Conservation (phyloP, 2,113 vertebrate species). For the Sciurus niger region DNA sequence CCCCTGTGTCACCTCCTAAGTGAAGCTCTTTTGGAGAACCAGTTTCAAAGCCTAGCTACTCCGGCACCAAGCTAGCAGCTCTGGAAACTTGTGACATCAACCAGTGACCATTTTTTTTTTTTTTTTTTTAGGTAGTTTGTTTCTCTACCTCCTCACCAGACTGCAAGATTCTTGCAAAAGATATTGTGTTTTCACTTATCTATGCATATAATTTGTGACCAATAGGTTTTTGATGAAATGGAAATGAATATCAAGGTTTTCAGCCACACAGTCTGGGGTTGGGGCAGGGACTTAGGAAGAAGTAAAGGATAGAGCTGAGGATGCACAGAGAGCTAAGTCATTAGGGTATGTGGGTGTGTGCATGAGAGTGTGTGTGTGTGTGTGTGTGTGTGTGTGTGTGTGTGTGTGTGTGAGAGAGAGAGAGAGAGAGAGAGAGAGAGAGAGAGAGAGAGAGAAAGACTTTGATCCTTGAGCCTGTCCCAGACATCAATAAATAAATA, state of each 20-base stretch:
- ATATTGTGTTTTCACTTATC: neutral
- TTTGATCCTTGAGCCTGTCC: neutral
- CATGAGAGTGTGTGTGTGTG: neutral
- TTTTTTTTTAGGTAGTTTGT: neutral
- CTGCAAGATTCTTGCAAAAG: neutral
- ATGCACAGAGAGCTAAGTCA: neutral
- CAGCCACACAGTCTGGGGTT: neutral
- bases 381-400: neutral
- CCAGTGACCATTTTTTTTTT: neutral
- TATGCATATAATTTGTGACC: slow-evolving; percentile 28
- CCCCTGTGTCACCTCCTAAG: neutral
- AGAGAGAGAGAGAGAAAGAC: neutral
- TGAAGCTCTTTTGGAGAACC: neutral
- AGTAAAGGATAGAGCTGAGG: neutral
- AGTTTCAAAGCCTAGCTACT: neutral
- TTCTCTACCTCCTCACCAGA: neutral
- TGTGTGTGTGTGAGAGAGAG: neutral
- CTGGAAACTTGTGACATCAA: too few relatives aligned
- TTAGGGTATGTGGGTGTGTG: neutral
- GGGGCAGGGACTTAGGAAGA: neutral
- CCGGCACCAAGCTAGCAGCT: neutral
- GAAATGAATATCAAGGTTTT: slow-evolving; percentile 8
- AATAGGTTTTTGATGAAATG: neutral
- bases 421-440: neutral
- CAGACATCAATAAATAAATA: neutral